phyloP scores from a whole-genome alignment of 2,888 invertebrate species.

The Oscheius myriophilus region DNA sequence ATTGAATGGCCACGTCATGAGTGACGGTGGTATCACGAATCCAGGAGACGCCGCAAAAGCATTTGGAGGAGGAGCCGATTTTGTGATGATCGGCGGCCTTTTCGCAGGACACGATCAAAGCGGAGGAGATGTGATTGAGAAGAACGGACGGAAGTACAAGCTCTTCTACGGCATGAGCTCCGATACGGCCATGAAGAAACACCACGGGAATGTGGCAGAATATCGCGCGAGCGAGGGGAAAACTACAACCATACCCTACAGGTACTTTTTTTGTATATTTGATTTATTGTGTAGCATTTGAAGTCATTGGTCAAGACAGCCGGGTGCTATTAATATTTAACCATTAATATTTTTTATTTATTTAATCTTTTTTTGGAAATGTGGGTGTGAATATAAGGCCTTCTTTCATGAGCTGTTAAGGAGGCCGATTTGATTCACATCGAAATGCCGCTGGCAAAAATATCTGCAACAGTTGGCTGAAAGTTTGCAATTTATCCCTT shows the following conservation, averaged over 20 bases:
- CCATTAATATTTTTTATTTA: no score
- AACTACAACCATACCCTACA: constrained; percentile 74
- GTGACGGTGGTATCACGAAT: constrained; percentile 92
- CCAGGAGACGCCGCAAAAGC: constrained; percentile 90
- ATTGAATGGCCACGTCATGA: constrained; percentile 90
- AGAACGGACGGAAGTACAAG: constrained; percentile 77
- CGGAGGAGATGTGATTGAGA: constrained; percentile 82
- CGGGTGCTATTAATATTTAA: background rate
- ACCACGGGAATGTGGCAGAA: constrained; percentile 79
- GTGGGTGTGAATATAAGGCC: no score
- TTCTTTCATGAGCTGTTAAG: no score
- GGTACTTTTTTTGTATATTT: constrained; percentile 34
- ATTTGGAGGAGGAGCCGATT: constrained; percentile 88
- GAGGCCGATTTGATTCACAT: no score
- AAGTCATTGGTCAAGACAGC: background rate
- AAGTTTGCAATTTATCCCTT: no score
- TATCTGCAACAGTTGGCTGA: no score
- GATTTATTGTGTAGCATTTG: background rate
- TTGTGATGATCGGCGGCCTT: constrained; percentile 92
- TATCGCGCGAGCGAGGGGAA: constrained; percentile 89
- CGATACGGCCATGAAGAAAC: constrained; percentile 87
- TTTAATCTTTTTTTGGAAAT: no score
- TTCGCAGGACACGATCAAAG: constrained; percentile 88
- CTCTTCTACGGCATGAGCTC: constrained; percentile 92
- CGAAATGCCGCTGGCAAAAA: no score